Evolutionary conservation across 2,113 vertebrate species (phyloP).

Genomic region (cattle (Bos taurus)): DNA sequence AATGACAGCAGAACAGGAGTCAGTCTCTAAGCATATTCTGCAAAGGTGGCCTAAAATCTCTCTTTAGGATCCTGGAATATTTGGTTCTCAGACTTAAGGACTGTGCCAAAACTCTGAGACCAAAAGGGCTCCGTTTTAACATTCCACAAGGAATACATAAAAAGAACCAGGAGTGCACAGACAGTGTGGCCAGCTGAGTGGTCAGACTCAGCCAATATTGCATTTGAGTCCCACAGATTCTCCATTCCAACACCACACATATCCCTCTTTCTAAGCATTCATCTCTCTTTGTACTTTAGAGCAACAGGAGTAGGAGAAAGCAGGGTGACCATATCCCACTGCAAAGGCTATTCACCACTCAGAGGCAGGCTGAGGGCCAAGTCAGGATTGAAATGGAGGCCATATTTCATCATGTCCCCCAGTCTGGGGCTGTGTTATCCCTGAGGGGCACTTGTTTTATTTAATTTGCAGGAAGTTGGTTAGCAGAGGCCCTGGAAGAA

Average conservation of each 20-base stretch:
- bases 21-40: background rate
- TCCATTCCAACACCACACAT: background rate
- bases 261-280: background rate
- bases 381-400: background rate
- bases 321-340: background rate
- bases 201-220: background rate
- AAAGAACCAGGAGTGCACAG: background rate
- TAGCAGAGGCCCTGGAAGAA: background rate
- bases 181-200: background rate
- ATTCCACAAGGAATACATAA: background rate
- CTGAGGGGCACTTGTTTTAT: background rate
- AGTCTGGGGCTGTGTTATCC: background rate
- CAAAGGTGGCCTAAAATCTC: background rate
- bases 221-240: background rate
- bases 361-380: background rate
- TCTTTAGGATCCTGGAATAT: background rate
- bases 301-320: background rate
- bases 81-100: background rate
- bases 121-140: background rate
- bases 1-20: background rate
- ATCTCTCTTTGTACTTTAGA: background rate
- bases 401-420: background rate
- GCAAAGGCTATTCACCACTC: background rate
- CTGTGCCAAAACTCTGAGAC: background rate
- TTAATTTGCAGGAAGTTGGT: background rate